Evolutionary conservation across 2,113 vertebrate species (phyloP).

Genomic region (Helogale parvula): DNA sequence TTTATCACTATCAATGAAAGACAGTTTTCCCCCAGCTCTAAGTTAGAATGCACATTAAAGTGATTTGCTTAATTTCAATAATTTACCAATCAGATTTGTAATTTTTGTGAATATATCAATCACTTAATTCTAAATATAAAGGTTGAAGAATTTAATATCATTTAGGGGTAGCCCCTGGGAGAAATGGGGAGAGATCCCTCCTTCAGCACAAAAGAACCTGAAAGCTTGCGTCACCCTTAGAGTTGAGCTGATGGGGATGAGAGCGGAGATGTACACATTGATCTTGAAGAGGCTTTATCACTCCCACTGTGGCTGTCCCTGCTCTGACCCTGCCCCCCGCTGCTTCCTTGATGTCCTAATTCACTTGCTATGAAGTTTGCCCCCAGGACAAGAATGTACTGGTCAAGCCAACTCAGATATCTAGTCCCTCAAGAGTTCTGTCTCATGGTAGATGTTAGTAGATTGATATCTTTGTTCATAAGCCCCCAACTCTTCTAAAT

Average conservation of each 20-base stretch:
- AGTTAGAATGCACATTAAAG: neutral
- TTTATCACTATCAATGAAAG: conserved; percentile 47
- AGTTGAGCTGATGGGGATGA: neutral
- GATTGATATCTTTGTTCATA: neutral
- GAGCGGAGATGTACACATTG: rapidly evolving
- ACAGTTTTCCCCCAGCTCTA: neutral
- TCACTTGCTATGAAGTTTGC: neutral
- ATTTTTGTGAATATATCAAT: conserved; percentile 24
- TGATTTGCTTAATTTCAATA: conserved; percentile 51
- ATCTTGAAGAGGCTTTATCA: neutral
- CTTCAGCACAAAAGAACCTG: neutral
- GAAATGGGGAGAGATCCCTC: neutral
- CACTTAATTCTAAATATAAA: conserved; percentile 24
- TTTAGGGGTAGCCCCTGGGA: neutral
- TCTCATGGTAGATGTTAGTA: neutral
- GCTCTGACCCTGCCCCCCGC: too few species aligned
- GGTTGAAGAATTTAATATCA: neutral
- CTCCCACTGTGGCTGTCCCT: neutral
- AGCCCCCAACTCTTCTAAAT: neutral
- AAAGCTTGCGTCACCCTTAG: neutral
- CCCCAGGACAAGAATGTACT: neutral
- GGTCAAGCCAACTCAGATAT: neutral
- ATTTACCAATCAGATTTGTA: conserved; percentile 36
- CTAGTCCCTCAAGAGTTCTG: neutral
- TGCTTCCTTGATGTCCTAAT: neutral